A percentile compares a stretch with the other conserved stretches of the same genome.
phyloP scores from a whole-genome alignment of 92 coral and sea anemone genomes.

The Muricea muricata region DNA sequence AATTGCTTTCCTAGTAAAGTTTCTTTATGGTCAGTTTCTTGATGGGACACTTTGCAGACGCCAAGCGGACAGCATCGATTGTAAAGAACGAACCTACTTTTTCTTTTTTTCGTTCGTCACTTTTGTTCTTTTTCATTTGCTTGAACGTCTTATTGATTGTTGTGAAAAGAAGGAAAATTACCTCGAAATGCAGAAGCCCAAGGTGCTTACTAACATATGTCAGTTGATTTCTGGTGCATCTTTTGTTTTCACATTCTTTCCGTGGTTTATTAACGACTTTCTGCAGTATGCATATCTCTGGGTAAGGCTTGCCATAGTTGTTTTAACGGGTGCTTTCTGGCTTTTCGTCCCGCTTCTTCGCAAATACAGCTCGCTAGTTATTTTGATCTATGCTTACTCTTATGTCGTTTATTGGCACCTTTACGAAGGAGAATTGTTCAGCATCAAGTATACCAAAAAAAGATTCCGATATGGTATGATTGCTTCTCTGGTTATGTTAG shows the following conservation, averaged over 20 bases:
- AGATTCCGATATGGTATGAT: too few relatives aligned
- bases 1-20: slow-evolving; percentile 36
- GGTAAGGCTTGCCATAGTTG: neutral
- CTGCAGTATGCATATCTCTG: neutral
- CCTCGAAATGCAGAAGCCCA: neutral
- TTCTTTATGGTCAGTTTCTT: slow-evolving; percentile 18
- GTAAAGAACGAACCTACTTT: neutral
- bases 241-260: slow-evolving; percentile 31
- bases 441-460: too few relatives aligned
- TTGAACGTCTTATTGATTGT: neutral
- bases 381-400: slow-evolving; percentile 4
- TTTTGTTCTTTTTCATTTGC: neutral
- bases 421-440: too few relatives aligned
- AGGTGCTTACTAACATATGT: slow-evolving; percentile 15
- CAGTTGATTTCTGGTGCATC: slow-evolving; percentile 59
- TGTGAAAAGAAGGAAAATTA: neutral
- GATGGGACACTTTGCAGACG: neutral
- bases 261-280: slow-evolving; percentile 40
- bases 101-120: neutral
- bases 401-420: slow-evolving; percentile 45
- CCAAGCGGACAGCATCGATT: neutral
- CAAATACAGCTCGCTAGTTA: neutral
- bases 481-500: too few relatives aligned
- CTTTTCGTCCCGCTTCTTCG: slow-evolving; percentile 37
- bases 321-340: slow-evolving; percentile 13